These are phyloP conservation scores for Eudasyphora cyanicolor DNA, from an alignment of 2,888 invertebrate species.

Conservation along the genomic window DNA sequence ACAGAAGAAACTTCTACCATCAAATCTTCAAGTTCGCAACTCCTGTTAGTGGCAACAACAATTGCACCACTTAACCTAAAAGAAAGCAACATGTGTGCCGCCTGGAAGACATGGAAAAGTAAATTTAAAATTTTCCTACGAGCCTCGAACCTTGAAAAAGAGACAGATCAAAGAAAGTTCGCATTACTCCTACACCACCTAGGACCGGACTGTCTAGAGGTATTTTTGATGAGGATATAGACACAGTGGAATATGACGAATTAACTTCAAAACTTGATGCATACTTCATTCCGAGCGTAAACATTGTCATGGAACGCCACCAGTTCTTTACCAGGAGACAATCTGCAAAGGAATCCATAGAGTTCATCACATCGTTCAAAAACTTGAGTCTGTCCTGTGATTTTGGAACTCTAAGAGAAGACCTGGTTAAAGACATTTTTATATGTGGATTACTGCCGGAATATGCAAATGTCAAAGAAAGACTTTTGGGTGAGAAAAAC, in stretches of 20 bases:
- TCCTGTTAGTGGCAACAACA: too few species aligned
- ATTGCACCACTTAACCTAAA: conserved; percentile 54
- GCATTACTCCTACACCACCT: conserved; percentile 52
- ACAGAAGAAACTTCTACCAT: too few species aligned
- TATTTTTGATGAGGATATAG: conserved; percentile 63
- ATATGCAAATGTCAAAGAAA: background rate
- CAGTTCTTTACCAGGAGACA: conserved; percentile 43
- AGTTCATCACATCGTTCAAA: conserved; percentile 27
- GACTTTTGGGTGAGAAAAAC: background rate
- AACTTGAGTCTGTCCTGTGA: conserved; percentile 3
- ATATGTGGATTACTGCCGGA: background rate
- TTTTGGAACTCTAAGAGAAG: background rate
- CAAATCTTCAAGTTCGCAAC: too few species aligned
- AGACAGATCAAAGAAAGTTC: conserved; percentile 40
- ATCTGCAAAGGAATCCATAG: conserved; percentile 14
- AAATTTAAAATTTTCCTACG: conserved; percentile 64
- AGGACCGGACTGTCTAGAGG: conserved; percentile 37
- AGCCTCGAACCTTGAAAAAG: conserved; percentile 51
- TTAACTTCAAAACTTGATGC: conserved; percentile 28
- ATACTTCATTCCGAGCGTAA: conserved; percentile 63
- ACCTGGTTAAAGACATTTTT: background rate
- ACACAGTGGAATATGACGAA: conserved; percentile 43
- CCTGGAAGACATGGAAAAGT: conserved; percentile 59
- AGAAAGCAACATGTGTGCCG: conserved; percentile 32
- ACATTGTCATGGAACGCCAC: conserved; percentile 59